Evolutionary conservation across 2,888 invertebrate genomes (phyloP).

Genomic region (Proisotoma minuta): DNA sequence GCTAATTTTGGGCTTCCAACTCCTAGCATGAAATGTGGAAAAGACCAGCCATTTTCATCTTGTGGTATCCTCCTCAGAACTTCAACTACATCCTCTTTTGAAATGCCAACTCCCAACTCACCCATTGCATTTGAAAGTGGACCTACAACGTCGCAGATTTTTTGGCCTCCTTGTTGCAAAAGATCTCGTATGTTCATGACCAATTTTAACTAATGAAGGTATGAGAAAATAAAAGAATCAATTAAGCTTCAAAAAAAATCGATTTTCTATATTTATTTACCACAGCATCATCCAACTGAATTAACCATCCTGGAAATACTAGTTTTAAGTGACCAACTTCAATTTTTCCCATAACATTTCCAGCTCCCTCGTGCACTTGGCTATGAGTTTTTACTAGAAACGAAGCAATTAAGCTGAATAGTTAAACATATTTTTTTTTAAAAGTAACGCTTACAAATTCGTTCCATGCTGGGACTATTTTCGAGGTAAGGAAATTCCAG

Average conservation of each 20-base stretch:
- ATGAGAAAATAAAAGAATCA: neutral
- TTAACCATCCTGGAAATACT: slow-evolving; percentile 35
- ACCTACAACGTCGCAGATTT: slow-evolving; percentile 21
- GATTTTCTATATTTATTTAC: slow-evolving; percentile 11
- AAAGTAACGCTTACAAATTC: neutral
- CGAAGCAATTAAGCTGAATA: neutral
- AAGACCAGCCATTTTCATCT: slow-evolving; percentile 26
- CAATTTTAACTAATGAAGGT: slow-evolving; percentile 19
- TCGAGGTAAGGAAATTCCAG: neutral
- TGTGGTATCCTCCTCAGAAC: slow-evolving; percentile 26
- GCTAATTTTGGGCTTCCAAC: slow-evolving; percentile 32
- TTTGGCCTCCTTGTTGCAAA: no score
- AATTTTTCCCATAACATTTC: slow-evolving; percentile 19
- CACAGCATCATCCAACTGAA: slow-evolving; percentile 27
- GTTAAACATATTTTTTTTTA: neutral
- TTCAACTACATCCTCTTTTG: slow-evolving; percentile 18
- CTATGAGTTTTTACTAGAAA: neutral
- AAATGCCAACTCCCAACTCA: slow-evolving; percentile 14
- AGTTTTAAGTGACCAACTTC: slow-evolving; percentile 18
- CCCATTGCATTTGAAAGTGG: slow-evolving; percentile 9
- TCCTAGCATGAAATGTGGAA: slow-evolving; percentile 41
- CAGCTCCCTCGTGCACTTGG: neutral
- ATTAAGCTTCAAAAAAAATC: neutral
- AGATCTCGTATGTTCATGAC: slow-evolving; percentile 30
- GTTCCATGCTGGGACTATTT: neutral